Base-by-base conservation (phyloP, 2,888 invertebrate genomes). In the Drosophila recens region DNA sequence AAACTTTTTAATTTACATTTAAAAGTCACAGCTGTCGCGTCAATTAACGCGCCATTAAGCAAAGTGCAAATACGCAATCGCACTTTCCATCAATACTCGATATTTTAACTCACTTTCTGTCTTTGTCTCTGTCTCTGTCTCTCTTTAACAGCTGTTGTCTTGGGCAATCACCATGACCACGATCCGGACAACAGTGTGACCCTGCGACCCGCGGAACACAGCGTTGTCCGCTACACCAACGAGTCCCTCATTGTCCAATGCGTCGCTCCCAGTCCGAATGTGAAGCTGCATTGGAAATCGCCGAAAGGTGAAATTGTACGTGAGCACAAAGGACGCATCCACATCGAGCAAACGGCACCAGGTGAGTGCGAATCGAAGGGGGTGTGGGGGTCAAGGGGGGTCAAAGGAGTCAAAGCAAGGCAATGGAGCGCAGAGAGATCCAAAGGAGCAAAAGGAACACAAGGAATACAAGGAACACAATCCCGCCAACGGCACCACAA, bases 171-270 rank as follows among this genome's bases (percentile, higher is more conserved):
- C 67, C 90, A 90, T 67, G 91, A 91, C 33, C 49, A 49, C 49
- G 34, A 49, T 34, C 6, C 49, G 11, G 33, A 51, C 66, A 27
- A 27, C 27, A 78, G 87, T 62, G 83, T 92, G 36, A 86, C 87
- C 45, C 89, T 93, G 27, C 91, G 89, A 70, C 93, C 92, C 61
- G 87, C 87, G 71, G 90, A 90, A 62, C 80, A 86, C 23, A 91
- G 92, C 67, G 90, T 93, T 49, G 93, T 93, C 36, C 92, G 92
- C 46, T 93, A 92, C 70, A 92, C 92, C 72, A 93, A 93, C 80
- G 92, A 93, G 68, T 93, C 93, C 27, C 92, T 93, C 78, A 92
- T 93, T 71, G 93, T 93, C 13, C 87, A 91, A 52, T 93, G 93
- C 71, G 90, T 88, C 64, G 90, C 90, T 36, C 78, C 90, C 56